Conservation (phyloP, 1,140 invertebrate genomes). For the Caenorhabditis brenneri region DNA sequence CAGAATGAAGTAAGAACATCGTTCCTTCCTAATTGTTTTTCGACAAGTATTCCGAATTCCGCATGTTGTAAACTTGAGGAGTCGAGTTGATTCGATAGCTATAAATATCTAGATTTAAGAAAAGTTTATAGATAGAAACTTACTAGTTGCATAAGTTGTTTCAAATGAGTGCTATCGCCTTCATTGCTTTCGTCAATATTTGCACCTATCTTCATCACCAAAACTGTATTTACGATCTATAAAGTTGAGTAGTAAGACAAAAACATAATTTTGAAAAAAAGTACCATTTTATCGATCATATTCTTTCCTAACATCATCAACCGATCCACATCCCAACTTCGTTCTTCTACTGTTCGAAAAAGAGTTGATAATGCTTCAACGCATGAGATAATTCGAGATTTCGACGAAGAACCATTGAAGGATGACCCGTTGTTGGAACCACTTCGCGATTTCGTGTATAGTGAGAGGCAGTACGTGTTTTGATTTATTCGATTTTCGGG, state of each 20-base stretch:
- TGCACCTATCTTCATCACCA: conserved; percentile 53
- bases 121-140: too few relatives aligned
- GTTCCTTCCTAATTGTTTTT: neutral
- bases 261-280: neutral
- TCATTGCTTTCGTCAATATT: conserved; percentile 43
- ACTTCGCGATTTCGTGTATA: neutral
- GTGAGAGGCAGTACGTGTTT: neutral
- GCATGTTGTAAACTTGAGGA: conserved; percentile 43
- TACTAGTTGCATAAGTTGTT: conserved; percentile 56
- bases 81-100: conserved; percentile 50
- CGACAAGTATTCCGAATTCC: conserved; percentile 28
- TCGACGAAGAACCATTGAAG: neutral
- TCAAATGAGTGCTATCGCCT: conserved; percentile 45
- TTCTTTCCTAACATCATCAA: conserved; percentile 24
- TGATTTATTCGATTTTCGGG: conserved; percentile 38
- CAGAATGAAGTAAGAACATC: conserved; percentile 61
- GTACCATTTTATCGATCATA: conserved; percentile 27
- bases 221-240: conserved; percentile 50
- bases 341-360: neutral
- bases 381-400: conserved; percentile 7
- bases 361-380: neutral
- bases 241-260: neutral
- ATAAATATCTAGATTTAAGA: conserved; percentile 11
- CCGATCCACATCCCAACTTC: conserved; percentile 12
- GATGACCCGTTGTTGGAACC: neutral